Evolutionary conservation across 2,797 vertebrate species (phyloP), one percentile per base, ranked within the genome.

Genomic region (Aplochiton taeniatus): DNA sequence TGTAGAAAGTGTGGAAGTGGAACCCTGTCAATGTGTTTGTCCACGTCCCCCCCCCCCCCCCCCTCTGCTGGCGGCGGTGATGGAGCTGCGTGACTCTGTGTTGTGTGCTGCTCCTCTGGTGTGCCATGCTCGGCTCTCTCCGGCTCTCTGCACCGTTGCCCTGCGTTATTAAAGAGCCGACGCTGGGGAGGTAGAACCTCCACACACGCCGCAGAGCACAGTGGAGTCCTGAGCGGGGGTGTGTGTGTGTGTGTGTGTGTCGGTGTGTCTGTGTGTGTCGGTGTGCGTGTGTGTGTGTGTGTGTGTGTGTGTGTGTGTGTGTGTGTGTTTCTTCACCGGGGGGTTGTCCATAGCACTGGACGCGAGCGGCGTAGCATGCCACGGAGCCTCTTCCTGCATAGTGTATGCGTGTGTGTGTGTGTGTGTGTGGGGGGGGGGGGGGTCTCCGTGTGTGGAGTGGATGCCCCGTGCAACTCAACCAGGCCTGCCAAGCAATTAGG

Each of bases 401-500:
- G 60, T 13, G 47, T 51, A 1, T 19, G 14, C 19, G 48, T 13
- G 47, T 46, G 42, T 11, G 47, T 51, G 4, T 19, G 14, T 46
- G 48, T 13, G 47, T 46, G 42, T 11, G 42, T 10, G 4, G 47
- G 19, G 19, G 19, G 8, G 14, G 16, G 76, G 62, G 66, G 69
- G 77, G 79, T 69, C 74, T 74, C 76, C 70, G 61, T 73, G 18
- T 18, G 49, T 53, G 60, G 81, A 12, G 74, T 50, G 75, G 77
- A 75, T 20, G 66, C 70, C 69, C 83, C 72, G 64, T 50, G 63
- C 76, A 69, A 75, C 74, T 85, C 75, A 71, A 84, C 77, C 72
- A 83, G 78, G 75, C 85, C 45, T 31, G 66, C 69, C 75, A 84
- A 85, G 85, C 87, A 90, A 90, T 90, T 87, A 89, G 80, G 74